A percentile compares a stretch with the other conserved stretches of the same genome.
Evolutionary conservation across 2,797 vertebrate genomes (phyloP).

Genomic region (Halcyon chelicuti): DNA sequence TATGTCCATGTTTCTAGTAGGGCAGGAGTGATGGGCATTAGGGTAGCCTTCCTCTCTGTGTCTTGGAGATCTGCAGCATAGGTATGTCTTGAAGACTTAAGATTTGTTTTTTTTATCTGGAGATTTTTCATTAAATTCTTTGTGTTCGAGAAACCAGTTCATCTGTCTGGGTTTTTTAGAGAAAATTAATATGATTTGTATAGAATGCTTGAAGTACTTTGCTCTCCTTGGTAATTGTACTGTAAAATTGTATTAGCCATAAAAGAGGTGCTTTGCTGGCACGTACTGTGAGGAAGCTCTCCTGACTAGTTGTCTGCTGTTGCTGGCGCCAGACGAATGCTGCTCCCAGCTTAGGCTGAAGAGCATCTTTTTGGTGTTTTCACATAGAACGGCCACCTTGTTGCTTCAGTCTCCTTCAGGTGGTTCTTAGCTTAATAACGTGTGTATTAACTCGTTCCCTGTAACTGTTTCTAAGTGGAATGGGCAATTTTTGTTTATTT

Average conservation of each 20-base stretch:
- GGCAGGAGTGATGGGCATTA: not conserved
- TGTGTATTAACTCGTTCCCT: not conserved
- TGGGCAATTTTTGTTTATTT: not conserved
- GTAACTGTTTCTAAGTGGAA: not conserved
- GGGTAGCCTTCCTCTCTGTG: not conserved
- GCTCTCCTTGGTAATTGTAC: not conserved
- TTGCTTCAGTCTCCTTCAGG: not conserved
- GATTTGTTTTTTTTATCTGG: not conserved
- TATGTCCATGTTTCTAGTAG: not conserved
- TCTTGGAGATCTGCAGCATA: not conserved
- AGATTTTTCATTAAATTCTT: not conserved
- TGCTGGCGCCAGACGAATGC: not conserved
- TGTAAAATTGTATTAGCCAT: not conserved
- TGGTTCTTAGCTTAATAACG: not conserved
- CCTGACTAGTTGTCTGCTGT: not conserved
- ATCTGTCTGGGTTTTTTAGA: not conserved
- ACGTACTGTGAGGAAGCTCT: not conserved
- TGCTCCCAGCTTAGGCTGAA: rapidly evolving
- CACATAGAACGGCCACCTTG: not conserved
- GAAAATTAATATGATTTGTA: not conserved
- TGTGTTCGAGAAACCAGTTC: rapidly evolving
- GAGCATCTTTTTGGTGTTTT: not conserved
- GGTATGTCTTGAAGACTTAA: not conserved
- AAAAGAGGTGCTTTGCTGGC: not conserved
- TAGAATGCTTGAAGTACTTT: rapidly evolving